Percentiles rank a stretch among this genome's conserved stretches.
phyloP scores from a whole-genome alignment of 2,888 invertebrate genomes.

The Chaitophorus viminalis region DNA sequence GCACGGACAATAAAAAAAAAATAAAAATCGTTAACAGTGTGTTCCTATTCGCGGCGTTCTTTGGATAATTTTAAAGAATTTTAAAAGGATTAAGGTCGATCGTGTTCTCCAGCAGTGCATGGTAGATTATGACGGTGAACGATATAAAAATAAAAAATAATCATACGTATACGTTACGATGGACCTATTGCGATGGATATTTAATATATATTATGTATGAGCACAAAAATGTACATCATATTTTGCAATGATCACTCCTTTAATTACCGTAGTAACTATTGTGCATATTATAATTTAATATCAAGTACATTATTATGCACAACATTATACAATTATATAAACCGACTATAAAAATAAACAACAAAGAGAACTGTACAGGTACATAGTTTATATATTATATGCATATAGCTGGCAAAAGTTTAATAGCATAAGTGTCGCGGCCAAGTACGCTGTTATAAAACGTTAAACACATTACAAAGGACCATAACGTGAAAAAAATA shows the following conservation, averaged over 20 bases:
- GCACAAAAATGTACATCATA: not conserved
- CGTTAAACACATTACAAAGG: not conserved
- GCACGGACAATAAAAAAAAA: too few species aligned
- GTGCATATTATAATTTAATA: not conserved
- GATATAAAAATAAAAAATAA: not conserved
- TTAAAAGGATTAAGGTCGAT: conserved; percentile 11
- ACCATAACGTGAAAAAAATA: not conserved
- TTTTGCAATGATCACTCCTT: not conserved
- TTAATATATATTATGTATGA: too few species aligned
- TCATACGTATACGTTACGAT: not conserved
- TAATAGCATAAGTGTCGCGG: too few species aligned
- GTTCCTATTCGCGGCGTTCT: not conserved
- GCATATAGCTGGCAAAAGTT: not conserved
- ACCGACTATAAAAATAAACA: not conserved
- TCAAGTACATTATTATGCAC: not conserved
- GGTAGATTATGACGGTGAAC: not conserved
- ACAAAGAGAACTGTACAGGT: not conserved
- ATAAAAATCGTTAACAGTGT: not conserved
- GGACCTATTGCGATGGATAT: not conserved
- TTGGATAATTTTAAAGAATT: conserved; percentile 10
- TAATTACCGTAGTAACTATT: not conserved
- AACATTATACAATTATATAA: too few species aligned
- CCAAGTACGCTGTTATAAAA: not conserved
- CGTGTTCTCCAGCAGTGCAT: conserved; percentile 4
- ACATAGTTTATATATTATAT: too few species aligned